A percentile compares a stretch with the other conserved stretches of the same genome.
Evolutionary conservation across 2,797 vertebrate genomes (phyloP).

Genomic region (Lacerta agilis): DNA sequence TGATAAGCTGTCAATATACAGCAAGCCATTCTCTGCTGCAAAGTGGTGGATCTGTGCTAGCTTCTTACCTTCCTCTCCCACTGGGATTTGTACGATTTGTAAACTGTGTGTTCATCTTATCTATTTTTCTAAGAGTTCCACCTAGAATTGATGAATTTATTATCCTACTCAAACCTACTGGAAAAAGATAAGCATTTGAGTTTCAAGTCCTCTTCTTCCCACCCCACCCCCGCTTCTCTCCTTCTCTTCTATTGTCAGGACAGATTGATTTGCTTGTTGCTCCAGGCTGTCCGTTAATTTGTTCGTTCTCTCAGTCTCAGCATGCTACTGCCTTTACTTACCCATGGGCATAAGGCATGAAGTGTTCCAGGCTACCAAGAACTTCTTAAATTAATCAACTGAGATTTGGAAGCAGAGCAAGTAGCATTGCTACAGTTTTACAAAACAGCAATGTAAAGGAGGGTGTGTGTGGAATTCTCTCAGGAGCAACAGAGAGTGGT

Average conservation of each 20-base stretch:
- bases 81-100: conserved; percentile 63
- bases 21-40: conserved; percentile 56
- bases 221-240: conserved; percentile 47
- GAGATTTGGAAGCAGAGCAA: conserved; percentile 55
- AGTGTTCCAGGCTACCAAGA: conserved; percentile 58
- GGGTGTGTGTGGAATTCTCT: background rate
- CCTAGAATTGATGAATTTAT: conserved; percentile 66
- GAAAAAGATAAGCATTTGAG: conserved; percentile 13
- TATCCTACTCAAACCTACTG: conserved; percentile 44
- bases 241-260: conserved; percentile 59
- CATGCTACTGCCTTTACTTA: conserved; percentile 47
- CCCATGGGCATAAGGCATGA: conserved; percentile 52
- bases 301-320: conserved; percentile 54
- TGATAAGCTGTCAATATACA: conserved; percentile 61
- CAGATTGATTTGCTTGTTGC: conserved; percentile 64
- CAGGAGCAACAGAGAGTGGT: background rate
- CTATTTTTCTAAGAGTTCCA: conserved; percentile 61
- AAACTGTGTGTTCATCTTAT: conserved; percentile 54
- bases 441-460: conserved; percentile 39
- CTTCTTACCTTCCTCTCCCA: conserved; percentile 52
- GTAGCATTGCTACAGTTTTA: conserved; percentile 40
- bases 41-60: conserved; percentile 57
- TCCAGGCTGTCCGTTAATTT: conserved; percentile 61
- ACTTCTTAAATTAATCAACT: conserved; percentile 63
- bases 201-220: conserved; percentile 15